Evolutionary conservation across 2,113 vertebrate genomes (phyloP).

Genomic region (Oreochromis spilurus): DNA sequence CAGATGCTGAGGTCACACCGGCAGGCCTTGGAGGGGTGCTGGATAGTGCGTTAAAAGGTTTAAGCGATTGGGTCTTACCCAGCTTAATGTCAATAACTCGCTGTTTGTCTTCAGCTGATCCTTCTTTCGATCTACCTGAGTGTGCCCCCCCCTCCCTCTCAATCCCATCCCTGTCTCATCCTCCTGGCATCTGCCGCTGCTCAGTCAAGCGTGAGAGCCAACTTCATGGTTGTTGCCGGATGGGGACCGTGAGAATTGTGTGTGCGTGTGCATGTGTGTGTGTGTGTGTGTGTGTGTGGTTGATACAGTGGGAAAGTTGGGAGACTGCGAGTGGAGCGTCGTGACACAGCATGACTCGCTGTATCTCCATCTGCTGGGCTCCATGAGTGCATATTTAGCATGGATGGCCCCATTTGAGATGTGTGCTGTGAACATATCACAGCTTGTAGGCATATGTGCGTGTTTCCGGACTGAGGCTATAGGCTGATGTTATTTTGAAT

Average conservation of each 20-base stretch:
- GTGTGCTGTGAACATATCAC: not conserved
- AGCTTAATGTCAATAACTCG: constrained; percentile 63
- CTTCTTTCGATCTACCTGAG: not conserved
- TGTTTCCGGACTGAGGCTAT: not conserved
- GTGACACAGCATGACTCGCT: constrained; percentile 34
- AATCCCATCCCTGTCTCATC: constrained; percentile 2
- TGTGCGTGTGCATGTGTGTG: not conserved
- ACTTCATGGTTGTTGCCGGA: constrained; percentile 25
- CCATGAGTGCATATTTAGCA: constrained; percentile 13
- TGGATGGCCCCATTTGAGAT: not conserved
- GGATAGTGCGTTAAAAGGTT: constrained; percentile 56
- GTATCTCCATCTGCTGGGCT: constrained; percentile 42
- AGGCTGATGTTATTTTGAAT: not conserved
- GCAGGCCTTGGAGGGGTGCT: not conserved
- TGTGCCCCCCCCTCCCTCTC: not conserved
- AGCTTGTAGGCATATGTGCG: constrained; percentile 13
- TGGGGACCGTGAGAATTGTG: constrained; percentile 16
- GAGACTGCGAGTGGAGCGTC: constrained; percentile 11
- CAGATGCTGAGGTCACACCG: constrained; percentile 41
- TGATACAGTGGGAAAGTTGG: not conserved
- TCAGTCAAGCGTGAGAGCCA: constrained; percentile 8
- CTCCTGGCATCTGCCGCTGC: constrained; percentile 34
- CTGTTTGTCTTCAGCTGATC: constrained; percentile 48
- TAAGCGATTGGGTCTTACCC: constrained; percentile 60
- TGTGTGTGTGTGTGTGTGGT: not conserved